Percentiles rank a stretch among this genome's conserved stretches.
Evolutionary conservation across 2,888 invertebrate genomes (phyloP).

Genomic region (Shargacucullia verbasci): DNA sequence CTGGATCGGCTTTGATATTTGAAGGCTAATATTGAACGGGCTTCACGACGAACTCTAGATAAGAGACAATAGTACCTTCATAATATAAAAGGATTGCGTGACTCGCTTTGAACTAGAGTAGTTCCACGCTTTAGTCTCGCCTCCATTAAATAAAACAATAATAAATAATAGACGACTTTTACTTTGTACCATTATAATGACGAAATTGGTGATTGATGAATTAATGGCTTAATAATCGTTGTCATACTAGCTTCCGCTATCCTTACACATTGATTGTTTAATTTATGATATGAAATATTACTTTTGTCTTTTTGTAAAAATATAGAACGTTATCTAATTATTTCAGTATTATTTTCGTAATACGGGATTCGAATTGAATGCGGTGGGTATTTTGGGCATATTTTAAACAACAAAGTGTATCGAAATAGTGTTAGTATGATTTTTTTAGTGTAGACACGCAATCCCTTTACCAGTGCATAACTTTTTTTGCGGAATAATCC

Average conservation of each 20-base stretch:
- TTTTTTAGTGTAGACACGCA: too few species aligned
- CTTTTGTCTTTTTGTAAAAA: too few species aligned
- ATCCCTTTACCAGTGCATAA: too few species aligned
- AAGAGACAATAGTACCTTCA: constrained; percentile 59
- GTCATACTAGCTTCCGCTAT: constrained; percentile 2
- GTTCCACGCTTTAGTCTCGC: constrained; percentile 30
- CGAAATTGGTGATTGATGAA: constrained; percentile 27
- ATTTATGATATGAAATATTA: too few species aligned
- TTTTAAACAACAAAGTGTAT: too few species aligned
- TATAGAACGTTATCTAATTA: too few species aligned
- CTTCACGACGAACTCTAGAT: constrained; percentile 57
- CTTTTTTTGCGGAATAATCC: too few species aligned
- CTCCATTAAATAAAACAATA: constrained; percentile 44
- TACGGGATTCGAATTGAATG: too few species aligned
- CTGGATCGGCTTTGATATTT: constrained; percentile 58
- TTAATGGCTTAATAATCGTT: constrained; percentile 43
- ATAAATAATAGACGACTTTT: constrained; percentile 41
- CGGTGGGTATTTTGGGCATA: too few species aligned
- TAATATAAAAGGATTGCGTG: constrained; percentile 66
- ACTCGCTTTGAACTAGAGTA: constrained; percentile 52
- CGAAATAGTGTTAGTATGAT: too few species aligned
- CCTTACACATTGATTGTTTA: too few species aligned
- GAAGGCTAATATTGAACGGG: constrained; percentile 59
- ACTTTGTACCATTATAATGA: constrained; percentile 32
- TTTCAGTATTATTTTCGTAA: too few species aligned